Conservation (phyloP, 1,140 invertebrate species). For the Leucophenga varia region DNA sequence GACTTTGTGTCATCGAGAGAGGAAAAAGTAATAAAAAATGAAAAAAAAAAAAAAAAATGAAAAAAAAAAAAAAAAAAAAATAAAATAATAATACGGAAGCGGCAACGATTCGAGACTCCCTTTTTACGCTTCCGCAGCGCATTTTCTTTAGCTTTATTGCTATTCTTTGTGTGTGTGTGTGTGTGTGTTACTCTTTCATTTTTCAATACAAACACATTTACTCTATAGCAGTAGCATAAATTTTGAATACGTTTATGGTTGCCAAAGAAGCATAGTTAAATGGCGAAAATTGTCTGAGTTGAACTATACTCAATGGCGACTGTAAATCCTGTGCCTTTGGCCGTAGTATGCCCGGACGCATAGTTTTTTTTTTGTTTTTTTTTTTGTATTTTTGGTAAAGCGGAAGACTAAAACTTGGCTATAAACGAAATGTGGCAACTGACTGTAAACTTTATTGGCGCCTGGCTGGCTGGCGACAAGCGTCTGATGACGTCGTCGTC, state of each 20-base stretch:
- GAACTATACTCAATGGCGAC: no score
- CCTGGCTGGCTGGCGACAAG: slow-evolving; percentile 48
- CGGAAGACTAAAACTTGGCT: slow-evolving; percentile 50
- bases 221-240: no score
- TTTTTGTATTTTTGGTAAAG: slow-evolving; percentile 53
- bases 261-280: slow-evolving; percentile 16
- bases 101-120: slow-evolving; percentile 39
- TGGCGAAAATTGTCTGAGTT: slow-evolving; percentile 53
- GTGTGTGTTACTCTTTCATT: no score
- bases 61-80: slow-evolving; percentile 14
- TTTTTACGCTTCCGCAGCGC: slow-evolving; percentile 38
- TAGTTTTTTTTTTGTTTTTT: no score
- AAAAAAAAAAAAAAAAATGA: slow-evolving; percentile 28
- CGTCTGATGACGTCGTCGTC: background rate
- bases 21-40: no score
- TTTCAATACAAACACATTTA: no score
- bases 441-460: slow-evolving; percentile 55
- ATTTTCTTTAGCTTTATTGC: no score
- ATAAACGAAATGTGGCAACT: slow-evolving; percentile 54
- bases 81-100: slow-evolving; percentile 35
- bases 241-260: slow-evolving; percentile 41
- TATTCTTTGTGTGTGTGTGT: no score
- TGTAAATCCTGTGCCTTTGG: no score
- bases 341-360: no score
- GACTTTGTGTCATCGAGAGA: no score